phyloP scores from a whole-genome alignment of 2,888 invertebrate genomes.

The Scaptomyza cyrtandrae region DNA sequence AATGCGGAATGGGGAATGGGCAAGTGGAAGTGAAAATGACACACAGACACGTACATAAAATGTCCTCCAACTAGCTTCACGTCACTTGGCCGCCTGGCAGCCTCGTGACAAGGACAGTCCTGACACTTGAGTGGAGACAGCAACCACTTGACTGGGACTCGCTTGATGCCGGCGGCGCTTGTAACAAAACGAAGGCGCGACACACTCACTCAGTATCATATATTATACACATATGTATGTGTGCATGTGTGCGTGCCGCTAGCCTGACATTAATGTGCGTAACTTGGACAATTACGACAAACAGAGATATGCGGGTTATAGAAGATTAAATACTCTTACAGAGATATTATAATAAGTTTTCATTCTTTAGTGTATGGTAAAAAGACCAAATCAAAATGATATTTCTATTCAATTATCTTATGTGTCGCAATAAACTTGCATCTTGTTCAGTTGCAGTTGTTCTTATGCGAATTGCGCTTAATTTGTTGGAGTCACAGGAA shows the following conservation, averaged over 20 bases:
- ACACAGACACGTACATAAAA: slow-evolving; percentile 22
- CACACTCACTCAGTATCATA: slow-evolving; percentile 2
- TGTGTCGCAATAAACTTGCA: no score
- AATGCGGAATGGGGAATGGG: slow-evolving; percentile 31
- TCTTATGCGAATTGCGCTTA: slow-evolving; percentile 3
- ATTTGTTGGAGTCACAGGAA: no score
- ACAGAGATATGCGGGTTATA: slow-evolving; percentile 22
- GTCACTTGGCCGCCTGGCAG: slow-evolving; percentile 59
- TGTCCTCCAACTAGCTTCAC: slow-evolving; percentile 55
- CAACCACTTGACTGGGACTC: slow-evolving; percentile 72
- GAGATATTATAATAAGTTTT: neutral
- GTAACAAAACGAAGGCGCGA: slow-evolving; percentile 43
- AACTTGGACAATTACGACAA: slow-evolving; percentile 68
- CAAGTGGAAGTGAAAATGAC: slow-evolving; percentile 62
- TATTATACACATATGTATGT: slow-evolving; percentile 3
- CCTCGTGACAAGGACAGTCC: slow-evolving; percentile 45
- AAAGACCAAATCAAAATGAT: no score
- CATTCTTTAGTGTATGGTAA: no score
- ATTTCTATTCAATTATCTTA: no score
- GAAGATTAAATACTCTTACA: slow-evolving; percentile 17
- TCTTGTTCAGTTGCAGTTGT: no score
- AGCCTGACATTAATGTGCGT: slow-evolving; percentile 65
- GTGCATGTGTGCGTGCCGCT: slow-evolving; percentile 2
- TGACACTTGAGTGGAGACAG: slow-evolving; percentile 77
- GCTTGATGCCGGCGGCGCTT: slow-evolving; percentile 18